A percentile compares a stretch with the other conserved stretches of the same genome.
These are phyloP conservation scores for Sylvilagus floridanus DNA, from an alignment of 2,797 vertebrate genomes.

Conservation along the genomic window DNA sequence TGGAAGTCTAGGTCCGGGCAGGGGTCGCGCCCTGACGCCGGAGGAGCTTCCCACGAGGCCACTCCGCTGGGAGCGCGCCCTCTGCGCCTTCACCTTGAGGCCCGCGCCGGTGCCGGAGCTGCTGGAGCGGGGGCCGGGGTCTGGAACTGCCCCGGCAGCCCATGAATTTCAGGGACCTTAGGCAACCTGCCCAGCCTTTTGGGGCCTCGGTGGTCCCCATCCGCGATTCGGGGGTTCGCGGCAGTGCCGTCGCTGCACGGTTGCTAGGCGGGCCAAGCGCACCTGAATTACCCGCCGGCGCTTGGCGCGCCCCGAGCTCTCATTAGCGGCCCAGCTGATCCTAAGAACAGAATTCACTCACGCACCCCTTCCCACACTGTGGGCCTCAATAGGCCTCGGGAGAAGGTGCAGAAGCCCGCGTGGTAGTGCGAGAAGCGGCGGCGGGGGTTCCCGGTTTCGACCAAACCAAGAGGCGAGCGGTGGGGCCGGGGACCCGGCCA, in stretches of 20 bases:
- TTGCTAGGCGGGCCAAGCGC: background rate
- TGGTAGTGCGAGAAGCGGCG: too few relatives aligned
- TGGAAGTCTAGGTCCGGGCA: fast-evolving
- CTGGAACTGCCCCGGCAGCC: background rate
- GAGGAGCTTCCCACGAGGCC: too few relatives aligned
- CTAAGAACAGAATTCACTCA: background rate
- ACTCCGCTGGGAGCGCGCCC: too few relatives aligned
- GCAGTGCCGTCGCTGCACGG: background rate
- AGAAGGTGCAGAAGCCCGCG: background rate
- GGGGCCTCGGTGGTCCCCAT: background rate
- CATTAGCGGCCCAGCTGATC: background rate
- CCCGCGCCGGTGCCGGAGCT: fast-evolving
- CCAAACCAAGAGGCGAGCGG: background rate
- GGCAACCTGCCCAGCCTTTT: background rate
- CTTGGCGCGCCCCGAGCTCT: background rate
- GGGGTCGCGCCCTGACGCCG: fast-evolving
- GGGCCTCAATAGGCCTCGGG: background rate
- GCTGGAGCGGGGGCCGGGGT: background rate
- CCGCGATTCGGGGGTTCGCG: background rate
- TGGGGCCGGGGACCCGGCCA: fast-evolving
- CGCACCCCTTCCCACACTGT: background rate
- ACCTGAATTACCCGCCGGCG: background rate
- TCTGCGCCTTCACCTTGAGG: fast-evolving
- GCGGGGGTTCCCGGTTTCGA: background rate
- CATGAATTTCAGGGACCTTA: background rate